Conservation (phyloP, 2,888 invertebrate species). For the Eilema griseolum region DNA sequence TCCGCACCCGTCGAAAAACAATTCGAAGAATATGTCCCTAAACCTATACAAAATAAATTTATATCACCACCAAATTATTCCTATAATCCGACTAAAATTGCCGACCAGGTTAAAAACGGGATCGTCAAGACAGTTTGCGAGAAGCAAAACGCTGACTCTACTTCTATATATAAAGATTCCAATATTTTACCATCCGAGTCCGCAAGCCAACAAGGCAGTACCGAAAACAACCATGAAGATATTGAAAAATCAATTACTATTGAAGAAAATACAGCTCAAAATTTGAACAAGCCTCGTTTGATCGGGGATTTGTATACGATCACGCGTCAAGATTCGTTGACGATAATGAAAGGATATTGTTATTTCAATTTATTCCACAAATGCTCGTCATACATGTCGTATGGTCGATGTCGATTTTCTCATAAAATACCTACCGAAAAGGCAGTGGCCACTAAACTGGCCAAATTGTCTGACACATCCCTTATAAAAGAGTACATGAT, state of each 20-base stretch:
- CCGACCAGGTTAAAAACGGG: conserved; percentile 20
- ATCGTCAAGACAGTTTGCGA: conserved; percentile 56
- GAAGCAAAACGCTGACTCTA: conserved; percentile 74
- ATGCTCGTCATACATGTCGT: conserved; percentile 54
- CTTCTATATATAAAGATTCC: conserved; percentile 56
- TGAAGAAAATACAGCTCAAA: conserved; percentile 15
- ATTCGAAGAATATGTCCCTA: conserved; percentile 67
- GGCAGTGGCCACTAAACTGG: conserved; percentile 46
- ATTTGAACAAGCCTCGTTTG: conserved; percentile 25
- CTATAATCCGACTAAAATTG: conserved; percentile 64
- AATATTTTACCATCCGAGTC: background rate
- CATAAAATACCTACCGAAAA: conserved; percentile 50
- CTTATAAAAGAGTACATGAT: conserved; percentile 69
- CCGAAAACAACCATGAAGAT: background rate
- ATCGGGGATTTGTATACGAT: conserved; percentile 41
- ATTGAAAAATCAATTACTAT: background rate
- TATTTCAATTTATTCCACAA: conserved; percentile 60
- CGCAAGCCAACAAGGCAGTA: background rate
- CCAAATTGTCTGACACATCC: conserved; percentile 45
- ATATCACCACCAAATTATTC: conserved; percentile 37
- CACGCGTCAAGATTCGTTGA: conserved; percentile 40
- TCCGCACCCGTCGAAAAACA: conserved; percentile 18
- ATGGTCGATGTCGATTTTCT: conserved; percentile 54
- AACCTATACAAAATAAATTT: conserved; percentile 38
- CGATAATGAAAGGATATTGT: conserved; percentile 63